A percentile compares a stretch with the other conserved stretches of the same genome.
Evolutionary conservation across 2,113 vertebrate species (phyloP).

Genomic region (Coturnix japonica): DNA sequence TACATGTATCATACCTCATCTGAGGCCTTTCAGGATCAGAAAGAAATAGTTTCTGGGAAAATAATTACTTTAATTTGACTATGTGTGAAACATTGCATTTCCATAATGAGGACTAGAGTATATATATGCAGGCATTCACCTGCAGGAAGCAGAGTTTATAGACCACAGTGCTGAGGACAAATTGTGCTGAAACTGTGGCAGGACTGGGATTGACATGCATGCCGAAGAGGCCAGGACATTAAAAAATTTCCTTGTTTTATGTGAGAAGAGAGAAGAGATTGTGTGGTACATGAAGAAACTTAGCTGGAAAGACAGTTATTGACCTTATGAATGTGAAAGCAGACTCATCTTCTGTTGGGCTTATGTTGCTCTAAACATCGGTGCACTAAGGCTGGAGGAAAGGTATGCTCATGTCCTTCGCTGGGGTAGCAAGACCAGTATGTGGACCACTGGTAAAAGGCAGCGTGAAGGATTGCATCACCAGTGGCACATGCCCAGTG

Average conservation of each 20-base stretch:
- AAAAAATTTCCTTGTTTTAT: neutral
- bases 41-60: neutral
- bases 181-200: neutral
- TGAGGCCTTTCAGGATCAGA: neutral
- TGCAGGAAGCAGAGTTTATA: neutral
- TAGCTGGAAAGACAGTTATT: neutral
- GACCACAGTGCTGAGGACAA: neutral
- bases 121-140: neutral
- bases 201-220: neutral
- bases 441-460: accelerated
- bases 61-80: neutral
- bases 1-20: neutral
- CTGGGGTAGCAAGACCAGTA: neutral
- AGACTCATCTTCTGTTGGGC: neutral
- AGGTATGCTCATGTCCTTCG: neutral
- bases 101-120: neutral
- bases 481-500: no score
- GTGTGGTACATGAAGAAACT: neutral
- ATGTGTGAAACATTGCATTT: neutral
- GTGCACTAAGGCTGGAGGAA: neutral
- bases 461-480: neutral
- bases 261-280: neutral
- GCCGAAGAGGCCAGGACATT: neutral
- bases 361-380: neutral
- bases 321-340: neutral